Conservation (phyloP, 2,797 vertebrate genomes). For the Poecile montanus region DNA sequence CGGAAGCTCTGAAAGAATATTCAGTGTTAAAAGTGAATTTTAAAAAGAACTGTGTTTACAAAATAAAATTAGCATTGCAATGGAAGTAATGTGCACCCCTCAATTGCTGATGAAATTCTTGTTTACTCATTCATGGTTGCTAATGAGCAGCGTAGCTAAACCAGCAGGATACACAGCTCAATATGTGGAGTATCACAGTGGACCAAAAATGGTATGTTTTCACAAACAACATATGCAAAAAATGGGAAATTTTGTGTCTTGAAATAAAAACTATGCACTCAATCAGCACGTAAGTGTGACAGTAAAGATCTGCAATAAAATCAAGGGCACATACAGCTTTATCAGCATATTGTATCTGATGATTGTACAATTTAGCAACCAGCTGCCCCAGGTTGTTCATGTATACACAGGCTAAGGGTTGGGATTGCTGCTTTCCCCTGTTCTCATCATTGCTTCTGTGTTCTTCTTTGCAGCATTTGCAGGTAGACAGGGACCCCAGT, state of each 20-base stretch:
- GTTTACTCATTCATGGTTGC: constrained; percentile 29
- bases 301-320: neutral
- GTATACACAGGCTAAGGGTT: neutral
- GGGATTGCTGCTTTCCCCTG: neutral
- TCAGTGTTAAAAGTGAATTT: neutral
- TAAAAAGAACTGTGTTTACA: neutral
- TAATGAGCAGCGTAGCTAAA: constrained; percentile 38
- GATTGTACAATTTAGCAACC: neutral
- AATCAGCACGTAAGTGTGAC: neutral
- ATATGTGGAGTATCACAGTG: constrained; percentile 15
- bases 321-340: neutral
- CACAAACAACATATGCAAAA: constrained; percentile 26
- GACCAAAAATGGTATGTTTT: neutral
- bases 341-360: neutral
- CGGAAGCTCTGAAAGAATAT: neutral
- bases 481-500: neutral
- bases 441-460: neutral
- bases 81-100: neutral
- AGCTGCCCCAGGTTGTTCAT: neutral
- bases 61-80: neutral
- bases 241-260: neutral
- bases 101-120: constrained; percentile 50
- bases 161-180: neutral
- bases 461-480: neutral
- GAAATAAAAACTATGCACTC: neutral